These are phyloP conservation scores for Molorchus minor DNA, from an alignment of 2,888 invertebrate species.

Conservation along the genomic window DNA sequence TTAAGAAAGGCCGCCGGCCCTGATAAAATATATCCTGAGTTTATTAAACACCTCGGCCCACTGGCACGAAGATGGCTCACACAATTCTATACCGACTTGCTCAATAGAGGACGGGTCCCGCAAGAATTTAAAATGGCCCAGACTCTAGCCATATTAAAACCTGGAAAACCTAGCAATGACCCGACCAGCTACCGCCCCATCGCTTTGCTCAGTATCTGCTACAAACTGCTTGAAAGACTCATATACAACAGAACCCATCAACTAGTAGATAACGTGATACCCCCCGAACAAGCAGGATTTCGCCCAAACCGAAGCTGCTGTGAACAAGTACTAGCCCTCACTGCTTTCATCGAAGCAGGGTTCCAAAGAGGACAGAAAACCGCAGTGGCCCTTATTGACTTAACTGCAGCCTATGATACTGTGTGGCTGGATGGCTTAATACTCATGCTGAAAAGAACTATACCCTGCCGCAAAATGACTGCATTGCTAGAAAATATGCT, in stretches of 20 bases:
- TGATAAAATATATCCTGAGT: slow-evolving; percentile 23
- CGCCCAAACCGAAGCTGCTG: slow-evolving; percentile 31
- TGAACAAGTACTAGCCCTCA: slow-evolving; percentile 37
- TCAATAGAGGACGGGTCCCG: slow-evolving; percentile 6
- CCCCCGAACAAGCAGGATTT: slow-evolving; percentile 39
- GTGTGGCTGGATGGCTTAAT: slow-evolving; percentile 33
- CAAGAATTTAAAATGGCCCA: slow-evolving; percentile 11
- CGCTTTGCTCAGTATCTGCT: background rate
- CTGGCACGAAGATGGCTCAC: slow-evolving; percentile 16
- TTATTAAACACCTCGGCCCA: slow-evolving; percentile 14
- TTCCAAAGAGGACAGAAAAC: slow-evolving; percentile 37
- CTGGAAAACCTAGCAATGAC: slow-evolving; percentile 16
- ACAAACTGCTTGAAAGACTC: slow-evolving; percentile 27
- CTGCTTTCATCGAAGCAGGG: slow-evolving; percentile 35
- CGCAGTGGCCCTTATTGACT: slow-evolving; percentile 29
- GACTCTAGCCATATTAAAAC: slow-evolving; percentile 28
- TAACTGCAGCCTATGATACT: slow-evolving; percentile 32
- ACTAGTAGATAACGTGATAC: slow-evolving; percentile 17
- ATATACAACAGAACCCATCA: slow-evolving; percentile 34
- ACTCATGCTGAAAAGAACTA: slow-evolving; percentile 18
- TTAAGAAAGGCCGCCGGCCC: slow-evolving; percentile 17
- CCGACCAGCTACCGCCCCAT: slow-evolving; percentile 18
- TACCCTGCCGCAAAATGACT: background rate
- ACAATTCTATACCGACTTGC: slow-evolving; percentile 14
- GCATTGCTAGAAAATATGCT: slow-evolving; percentile 31